phyloP scores from a whole-genome alignment of 2,113 vertebrate genomes.

The Sclerurus mexicanus region DNA sequence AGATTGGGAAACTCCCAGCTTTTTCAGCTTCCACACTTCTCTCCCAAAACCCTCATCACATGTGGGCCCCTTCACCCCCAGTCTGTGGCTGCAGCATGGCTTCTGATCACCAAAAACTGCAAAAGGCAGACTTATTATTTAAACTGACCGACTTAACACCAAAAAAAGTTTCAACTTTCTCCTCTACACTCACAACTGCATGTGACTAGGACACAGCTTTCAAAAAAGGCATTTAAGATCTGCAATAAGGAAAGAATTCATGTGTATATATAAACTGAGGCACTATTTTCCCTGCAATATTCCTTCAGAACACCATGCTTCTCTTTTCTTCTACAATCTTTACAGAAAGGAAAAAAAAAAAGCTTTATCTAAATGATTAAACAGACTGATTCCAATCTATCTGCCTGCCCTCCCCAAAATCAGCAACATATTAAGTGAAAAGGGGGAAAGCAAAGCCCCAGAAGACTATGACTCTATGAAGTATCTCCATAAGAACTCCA shows the following conservation, averaged over 20 bases:
- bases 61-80: neutral
- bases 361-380: neutral
- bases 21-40: neutral
- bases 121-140: neutral
- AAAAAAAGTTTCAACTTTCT: neutral
- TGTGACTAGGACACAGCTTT: neutral
- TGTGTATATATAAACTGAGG: neutral
- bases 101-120: neutral
- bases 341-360: neutral
- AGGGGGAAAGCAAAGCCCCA: neutral
- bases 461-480: neutral
- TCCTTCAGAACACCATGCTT: neutral
- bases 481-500: neutral
- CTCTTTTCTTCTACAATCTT: neutral
- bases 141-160: neutral
- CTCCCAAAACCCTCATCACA: neutral
- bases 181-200: neutral
- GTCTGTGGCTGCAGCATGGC: neutral
- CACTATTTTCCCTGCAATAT: neutral
- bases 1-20: neutral
- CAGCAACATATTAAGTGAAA: neutral
- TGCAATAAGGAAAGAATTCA: neutral
- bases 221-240: neutral
- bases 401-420: neutral
- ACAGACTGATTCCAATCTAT: neutral